phyloP scores from a whole-genome alignment of 2,797 vertebrate genomes.

The Serranus cabrilla region DNA sequence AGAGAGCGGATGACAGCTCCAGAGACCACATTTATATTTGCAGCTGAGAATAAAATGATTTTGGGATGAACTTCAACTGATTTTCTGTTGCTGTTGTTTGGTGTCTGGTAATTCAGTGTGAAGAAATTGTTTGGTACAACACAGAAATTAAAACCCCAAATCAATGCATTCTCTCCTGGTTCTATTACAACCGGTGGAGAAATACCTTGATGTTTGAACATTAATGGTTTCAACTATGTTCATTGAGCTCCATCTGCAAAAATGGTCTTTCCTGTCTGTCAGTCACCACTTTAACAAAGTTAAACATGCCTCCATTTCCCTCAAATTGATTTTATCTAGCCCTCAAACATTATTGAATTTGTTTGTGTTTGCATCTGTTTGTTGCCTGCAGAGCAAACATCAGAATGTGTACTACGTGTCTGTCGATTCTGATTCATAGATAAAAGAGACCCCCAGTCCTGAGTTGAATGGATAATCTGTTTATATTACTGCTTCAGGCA shows the following conservation, averaged over 20 bases:
- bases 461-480: conserved; percentile 79
- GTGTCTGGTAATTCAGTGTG: background rate
- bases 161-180: background rate
- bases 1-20: too few relatives aligned
- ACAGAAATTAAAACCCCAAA: background rate
- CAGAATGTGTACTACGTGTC: conserved; percentile 60
- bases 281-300: conserved; percentile 47
- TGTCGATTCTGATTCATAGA: conserved; percentile 72
- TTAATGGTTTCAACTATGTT: background rate
- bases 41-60: background rate
- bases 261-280: conserved; percentile 8
- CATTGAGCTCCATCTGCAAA: conserved; percentile 4
- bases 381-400: conserved; percentile 73
- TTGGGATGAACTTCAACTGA: background rate
- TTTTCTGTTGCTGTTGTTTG: background rate
- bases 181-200: background rate
- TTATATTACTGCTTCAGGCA: conserved; percentile 72
- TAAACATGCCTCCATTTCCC: conserved; percentile 49
- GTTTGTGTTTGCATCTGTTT: conserved; percentile 65
- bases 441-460: conserved; percentile 66
- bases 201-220: conserved; percentile 7
- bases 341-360: conserved; percentile 60
- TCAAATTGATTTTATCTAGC: conserved; percentile 55
- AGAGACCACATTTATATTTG: too few relatives aligned
- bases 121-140: background rate